A percentile compares a stretch with the other conserved stretches of the same genome.
Evolutionary conservation across 1,140 invertebrate species (phyloP).

Genomic region (Solen grandis): DNA sequence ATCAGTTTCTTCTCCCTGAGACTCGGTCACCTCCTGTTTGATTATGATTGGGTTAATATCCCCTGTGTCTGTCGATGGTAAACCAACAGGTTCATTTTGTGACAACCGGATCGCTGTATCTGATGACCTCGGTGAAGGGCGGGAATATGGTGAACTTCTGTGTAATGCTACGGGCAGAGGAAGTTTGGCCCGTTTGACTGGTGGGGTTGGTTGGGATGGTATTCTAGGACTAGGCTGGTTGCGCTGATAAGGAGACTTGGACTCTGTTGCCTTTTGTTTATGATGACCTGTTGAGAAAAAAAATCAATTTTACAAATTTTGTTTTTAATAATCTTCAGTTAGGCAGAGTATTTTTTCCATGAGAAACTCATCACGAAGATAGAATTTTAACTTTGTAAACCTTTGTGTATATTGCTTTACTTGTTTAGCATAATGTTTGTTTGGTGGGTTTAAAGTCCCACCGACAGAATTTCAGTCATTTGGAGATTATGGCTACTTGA

Average conservation of each 20-base stretch:
- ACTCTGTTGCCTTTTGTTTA: conserved; percentile 10
- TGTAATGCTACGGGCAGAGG: too few relatives aligned
- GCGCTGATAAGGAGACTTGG: conserved; percentile 11
- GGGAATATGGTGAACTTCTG: too few relatives aligned
- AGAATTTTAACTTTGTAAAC: too few relatives aligned
- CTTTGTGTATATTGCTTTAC: too few relatives aligned
- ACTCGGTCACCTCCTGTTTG: neutral
- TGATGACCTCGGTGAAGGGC: neutral
- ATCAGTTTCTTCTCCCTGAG: conserved; percentile 24
- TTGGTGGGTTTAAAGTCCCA: too few relatives aligned
- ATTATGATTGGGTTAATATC: neutral
- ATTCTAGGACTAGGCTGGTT: neutral
- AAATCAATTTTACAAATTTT: too few relatives aligned
- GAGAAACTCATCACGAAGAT: too few relatives aligned
- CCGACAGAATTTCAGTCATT: too few relatives aligned
- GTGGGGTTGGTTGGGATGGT: neutral
- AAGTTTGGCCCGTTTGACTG: neutral
- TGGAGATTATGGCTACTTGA: too few relatives aligned
- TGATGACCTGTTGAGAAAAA: conserved; percentile 14
- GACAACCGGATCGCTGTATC: neutral
- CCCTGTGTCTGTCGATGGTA: neutral
- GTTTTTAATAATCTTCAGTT: too few relatives aligned
- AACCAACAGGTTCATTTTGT: neutral
- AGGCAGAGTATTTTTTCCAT: too few relatives aligned
- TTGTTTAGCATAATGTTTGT: too few relatives aligned